Evolutionary conservation across 2,888 invertebrate species (phyloP).

Genomic region (Clunio marinus): DNA sequence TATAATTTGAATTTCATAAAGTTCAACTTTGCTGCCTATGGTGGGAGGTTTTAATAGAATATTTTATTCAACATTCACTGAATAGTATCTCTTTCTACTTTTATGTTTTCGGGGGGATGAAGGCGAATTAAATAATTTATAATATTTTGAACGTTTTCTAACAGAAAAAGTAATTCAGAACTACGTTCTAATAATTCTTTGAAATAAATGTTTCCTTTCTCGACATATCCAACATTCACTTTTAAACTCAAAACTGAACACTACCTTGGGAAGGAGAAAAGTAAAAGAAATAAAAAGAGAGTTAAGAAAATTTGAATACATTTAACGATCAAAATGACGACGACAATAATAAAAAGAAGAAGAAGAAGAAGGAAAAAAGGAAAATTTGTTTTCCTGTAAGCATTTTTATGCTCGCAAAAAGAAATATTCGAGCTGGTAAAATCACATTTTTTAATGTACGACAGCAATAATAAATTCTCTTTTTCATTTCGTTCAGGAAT

Average conservation of each 20-base stretch:
- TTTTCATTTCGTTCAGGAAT: constrained; percentile 17
- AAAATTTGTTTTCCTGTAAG: constrained; percentile 2
- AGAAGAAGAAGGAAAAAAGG: not conserved
- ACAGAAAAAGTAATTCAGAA: too few species aligned
- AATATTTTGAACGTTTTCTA: too few species aligned
- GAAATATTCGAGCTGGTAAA: not conserved
- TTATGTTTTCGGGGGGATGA: too few species aligned
- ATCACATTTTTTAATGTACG: constrained; percentile 32
- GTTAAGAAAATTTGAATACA: constrained; percentile 1
- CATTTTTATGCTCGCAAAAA: constrained; percentile 9
- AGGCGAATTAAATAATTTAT: too few species aligned
- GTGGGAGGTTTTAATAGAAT: too few species aligned
- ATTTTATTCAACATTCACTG: too few species aligned
- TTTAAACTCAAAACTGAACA: constrained; percentile 9
- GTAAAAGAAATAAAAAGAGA: constrained; percentile 9
- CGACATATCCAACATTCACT: not conserved
- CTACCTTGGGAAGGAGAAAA: not conserved
- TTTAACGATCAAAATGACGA: constrained; percentile 9
- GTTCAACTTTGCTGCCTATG: too few species aligned
- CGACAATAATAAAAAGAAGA: not conserved
- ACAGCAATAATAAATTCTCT: constrained; percentile 28
- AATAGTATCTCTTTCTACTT: too few species aligned
- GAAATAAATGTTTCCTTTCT: constrained; percentile 26
- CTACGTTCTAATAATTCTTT: constrained; percentile 10
- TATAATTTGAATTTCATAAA: too few species aligned